Conservation (phyloP, 2,888 invertebrate species). For the Tryphoninae sp. region DNA sequence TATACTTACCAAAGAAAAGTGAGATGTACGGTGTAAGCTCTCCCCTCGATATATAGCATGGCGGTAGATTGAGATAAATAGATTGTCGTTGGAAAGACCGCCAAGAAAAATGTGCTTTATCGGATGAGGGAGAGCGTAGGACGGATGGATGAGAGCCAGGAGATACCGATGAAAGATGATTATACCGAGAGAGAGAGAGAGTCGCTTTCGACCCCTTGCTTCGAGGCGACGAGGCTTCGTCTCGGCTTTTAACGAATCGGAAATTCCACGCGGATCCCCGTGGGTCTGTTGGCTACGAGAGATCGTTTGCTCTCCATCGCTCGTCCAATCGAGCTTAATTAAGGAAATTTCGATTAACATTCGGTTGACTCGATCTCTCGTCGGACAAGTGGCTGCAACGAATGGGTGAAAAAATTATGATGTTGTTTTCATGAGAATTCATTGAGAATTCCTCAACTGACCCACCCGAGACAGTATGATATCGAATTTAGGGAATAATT, state of each 20-base stretch:
- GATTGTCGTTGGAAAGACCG: slow-evolving; percentile 36
- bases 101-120: slow-evolving; percentile 16
- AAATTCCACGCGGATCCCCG: slow-evolving; percentile 19
- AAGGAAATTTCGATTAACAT: slow-evolving; percentile 46
- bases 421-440: slow-evolving; percentile 34
- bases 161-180: slow-evolving; percentile 49
- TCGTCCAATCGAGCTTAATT: slow-evolving; percentile 43
- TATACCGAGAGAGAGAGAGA: not conserved
- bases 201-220: not conserved
- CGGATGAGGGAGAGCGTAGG: slow-evolving; percentile 39
- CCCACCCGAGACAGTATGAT: slow-evolving; percentile 5
- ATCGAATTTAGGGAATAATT: not conserved
- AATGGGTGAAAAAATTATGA: not conserved
- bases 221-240: slow-evolving; percentile 22
- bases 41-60: slow-evolving; percentile 24
- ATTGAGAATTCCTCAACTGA: slow-evolving; percentile 11
- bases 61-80: slow-evolving; percentile 58
- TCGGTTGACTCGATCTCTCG: slow-evolving; percentile 23
- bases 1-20: slow-evolving; percentile 19
- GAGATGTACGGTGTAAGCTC: slow-evolving; percentile 36
- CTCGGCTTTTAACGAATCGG: slow-evolving; percentile 44
- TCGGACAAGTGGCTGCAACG: slow-evolving; percentile 1
- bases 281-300: slow-evolving; percentile 7
- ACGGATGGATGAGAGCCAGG: slow-evolving; percentile 17
- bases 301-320: slow-evolving; percentile 7